Evolutionary conservation across 2,888 invertebrate genomes (phyloP), one percentile per base, ranked within the genome.

Genomic region (Eurytoma adleriae): DNA sequence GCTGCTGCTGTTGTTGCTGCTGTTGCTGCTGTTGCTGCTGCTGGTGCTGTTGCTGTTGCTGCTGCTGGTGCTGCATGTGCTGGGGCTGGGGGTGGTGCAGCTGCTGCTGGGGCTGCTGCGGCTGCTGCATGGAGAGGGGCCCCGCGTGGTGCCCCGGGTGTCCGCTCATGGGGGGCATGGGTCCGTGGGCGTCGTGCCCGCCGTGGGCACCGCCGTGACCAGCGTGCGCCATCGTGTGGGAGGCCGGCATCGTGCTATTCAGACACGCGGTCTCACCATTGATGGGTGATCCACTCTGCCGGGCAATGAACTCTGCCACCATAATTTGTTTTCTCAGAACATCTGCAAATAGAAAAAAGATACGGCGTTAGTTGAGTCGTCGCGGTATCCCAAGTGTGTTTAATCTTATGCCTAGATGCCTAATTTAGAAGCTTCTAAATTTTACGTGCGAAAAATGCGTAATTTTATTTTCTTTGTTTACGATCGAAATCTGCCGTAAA

Each of bases 221-320:
- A 50, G 86, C 85, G 82, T 90, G 90, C 24, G 89, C 89, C 90
- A 91, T 91, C 67, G 89, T 88, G 79, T 90, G 90, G 82, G 87
- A 87, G 76, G 89, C 89, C 83, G 90, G 90, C 89, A 90, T 90
- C 80, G 86, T 91, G 86, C 90, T 89, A 87, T 95, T 92, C 87
- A 93, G 88, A 86, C 92, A 92, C 86, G 94, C 93, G 85, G 94
- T 93, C 92, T 94, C 94, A 93, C 94, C 94, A 91, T 94, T 94
- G 85, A 94, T 93, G 87, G 94, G 94, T 88, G 94, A 94, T 90
- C 93, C 93, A 92, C 93, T 93, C 86, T 91, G 95, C 89, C 95
- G 95, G 91, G 95, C 93, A 89, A 96, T 95, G 91, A 96, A 95
- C 93, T 96, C 96, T 91, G 96, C 96, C 92, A 96, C 96, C 95